Conservation (phyloP, 2,888 invertebrate species). For the Axea sp. region DNA sequence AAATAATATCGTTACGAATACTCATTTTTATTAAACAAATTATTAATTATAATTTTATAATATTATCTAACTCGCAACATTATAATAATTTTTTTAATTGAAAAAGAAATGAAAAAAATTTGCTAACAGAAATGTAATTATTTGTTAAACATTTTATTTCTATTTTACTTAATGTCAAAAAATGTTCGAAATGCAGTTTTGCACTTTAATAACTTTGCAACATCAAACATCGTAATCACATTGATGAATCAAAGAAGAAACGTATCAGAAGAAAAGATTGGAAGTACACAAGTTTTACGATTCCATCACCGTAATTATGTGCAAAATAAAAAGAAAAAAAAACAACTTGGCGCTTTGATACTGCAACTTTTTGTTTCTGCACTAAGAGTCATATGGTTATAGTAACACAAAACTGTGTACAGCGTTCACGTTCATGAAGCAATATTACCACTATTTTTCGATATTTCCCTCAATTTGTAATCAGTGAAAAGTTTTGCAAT, state of each 20-base stretch:
- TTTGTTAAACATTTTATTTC: slow-evolving; percentile 6
- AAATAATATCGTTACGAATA: too few species aligned
- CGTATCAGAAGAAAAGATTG: slow-evolving; percentile 54
- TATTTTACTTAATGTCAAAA: slow-evolving; percentile 29
- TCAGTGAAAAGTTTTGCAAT: slow-evolving; percentile 66
- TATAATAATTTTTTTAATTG: too few species aligned
- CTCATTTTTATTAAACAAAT: too few species aligned
- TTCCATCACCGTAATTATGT: slow-evolving; percentile 54
- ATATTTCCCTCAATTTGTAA: slow-evolving; percentile 66
- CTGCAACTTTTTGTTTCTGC: slow-evolving; percentile 35
- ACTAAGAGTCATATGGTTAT: slow-evolving; percentile 39
- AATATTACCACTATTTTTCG: slow-evolving; percentile 64
- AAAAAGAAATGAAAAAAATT: too few species aligned
- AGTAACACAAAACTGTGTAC: slow-evolving; percentile 40
- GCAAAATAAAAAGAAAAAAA: slow-evolving; percentile 48
- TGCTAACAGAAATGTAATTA: slow-evolving; percentile 12
- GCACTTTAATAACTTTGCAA: slow-evolving; percentile 46
- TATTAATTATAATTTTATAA: too few species aligned
- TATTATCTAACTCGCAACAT: too few species aligned
- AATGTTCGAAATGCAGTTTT: slow-evolving; percentile 31
- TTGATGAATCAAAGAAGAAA: slow-evolving; percentile 56
- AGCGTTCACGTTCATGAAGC: slow-evolving; percentile 28
- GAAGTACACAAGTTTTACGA: slow-evolving; percentile 51
- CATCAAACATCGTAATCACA: slow-evolving; percentile 52
- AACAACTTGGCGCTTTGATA: slow-evolving; percentile 41